Evolutionary conservation across 2,797 vertebrate species (phyloP).

Genomic region (Chelonia mydas): DNA sequence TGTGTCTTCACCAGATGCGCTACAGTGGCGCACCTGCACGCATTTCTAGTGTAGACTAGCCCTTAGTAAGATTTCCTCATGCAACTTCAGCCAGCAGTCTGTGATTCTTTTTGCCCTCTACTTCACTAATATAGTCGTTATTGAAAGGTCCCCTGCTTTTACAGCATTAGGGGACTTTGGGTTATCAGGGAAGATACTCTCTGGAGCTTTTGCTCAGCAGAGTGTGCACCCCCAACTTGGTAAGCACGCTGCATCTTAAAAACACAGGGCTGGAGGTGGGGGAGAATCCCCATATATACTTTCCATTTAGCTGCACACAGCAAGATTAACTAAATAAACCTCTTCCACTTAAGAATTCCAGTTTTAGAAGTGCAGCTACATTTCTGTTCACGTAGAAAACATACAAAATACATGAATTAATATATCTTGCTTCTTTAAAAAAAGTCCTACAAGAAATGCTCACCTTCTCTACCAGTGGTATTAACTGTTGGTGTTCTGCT

Average conservation of each 20-base stretch:
- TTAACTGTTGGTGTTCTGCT: slow-evolving; percentile 97
- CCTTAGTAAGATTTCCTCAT: neutral
- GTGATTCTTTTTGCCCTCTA: neutral
- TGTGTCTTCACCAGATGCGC: neutral
- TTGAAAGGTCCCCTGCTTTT: fast-evolving
- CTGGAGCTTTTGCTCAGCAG: neutral
- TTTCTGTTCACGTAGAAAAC: neutral
- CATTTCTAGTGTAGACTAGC: neutral
- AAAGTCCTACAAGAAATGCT: slow-evolving; percentile 27
- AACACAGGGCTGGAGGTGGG: neutral
- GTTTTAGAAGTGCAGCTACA: neutral
- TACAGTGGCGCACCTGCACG: neutral
- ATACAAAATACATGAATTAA: neutral
- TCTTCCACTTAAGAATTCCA: neutral
- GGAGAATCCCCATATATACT: neutral
- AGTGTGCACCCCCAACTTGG: neutral
- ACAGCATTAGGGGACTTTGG: neutral
- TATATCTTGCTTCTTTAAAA: neutral
- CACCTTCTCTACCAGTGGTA: slow-evolving; percentile 98
- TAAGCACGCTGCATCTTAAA: neutral
- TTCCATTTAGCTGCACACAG: neutral
- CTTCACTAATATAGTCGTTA: fast-evolving
- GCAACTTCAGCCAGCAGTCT: neutral
- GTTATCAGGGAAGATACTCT: neutral
- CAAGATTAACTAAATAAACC: neutral